Percentiles rank a stretch among this genome's conserved stretches.
Conservation (phyloP, 1,140 invertebrate species). For the Nymphalis io region DNA sequence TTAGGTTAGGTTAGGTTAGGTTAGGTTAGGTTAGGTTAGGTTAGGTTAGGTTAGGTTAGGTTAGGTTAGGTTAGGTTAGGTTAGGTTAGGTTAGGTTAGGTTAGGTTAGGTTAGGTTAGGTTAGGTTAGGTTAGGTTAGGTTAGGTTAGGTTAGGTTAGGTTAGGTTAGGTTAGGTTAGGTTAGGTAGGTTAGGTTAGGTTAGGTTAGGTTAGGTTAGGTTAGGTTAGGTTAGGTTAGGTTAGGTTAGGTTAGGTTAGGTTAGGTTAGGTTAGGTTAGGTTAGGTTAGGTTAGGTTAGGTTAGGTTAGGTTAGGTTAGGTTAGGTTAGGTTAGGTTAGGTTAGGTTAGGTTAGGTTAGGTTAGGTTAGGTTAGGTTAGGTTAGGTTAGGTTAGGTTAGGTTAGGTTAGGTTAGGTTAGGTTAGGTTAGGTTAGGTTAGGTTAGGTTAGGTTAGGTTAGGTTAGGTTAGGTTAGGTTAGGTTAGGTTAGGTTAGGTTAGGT, state of each 20-base stretch:
- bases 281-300: conserved; percentile 10
- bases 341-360: conserved; percentile 12
- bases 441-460: conserved; percentile 12
- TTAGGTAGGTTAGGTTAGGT: too few relatives aligned
- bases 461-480: conserved; percentile 12
- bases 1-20: too few relatives aligned
- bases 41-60: too few relatives aligned
- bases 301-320: conserved; percentile 12
- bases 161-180: too few relatives aligned
- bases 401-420: conserved; percentile 12
- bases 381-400: conserved; percentile 12
- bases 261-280: conserved; percentile 11
- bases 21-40: too few relatives aligned
- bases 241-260: conserved; percentile 4
- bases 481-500: conserved; percentile 13
- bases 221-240: too few relatives aligned
- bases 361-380: conserved; percentile 12
- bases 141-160: too few relatives aligned
- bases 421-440: conserved; percentile 12
- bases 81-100: too few relatives aligned
- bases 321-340: conserved; percentile 12
- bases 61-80: too few relatives aligned
- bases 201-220: too few relatives aligned
- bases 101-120: too few relatives aligned
- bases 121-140: too few relatives aligned